phyloP scores from a whole-genome alignment of 1,140 invertebrate species.

The Drosophila nebulosa region DNA sequence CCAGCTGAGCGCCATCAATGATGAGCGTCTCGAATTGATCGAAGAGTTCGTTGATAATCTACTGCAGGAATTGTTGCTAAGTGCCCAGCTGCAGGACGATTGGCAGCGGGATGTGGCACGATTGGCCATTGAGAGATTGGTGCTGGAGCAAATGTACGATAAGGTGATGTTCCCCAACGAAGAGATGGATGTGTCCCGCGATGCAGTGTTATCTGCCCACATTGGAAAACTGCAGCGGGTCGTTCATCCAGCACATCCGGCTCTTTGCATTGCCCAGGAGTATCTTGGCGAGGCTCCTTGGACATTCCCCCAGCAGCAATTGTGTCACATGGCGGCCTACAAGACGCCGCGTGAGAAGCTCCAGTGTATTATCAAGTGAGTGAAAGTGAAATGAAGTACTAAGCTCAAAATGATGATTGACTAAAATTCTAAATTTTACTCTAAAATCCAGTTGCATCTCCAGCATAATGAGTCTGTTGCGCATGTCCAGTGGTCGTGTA shows the following conservation, averaged over 20 bases:
- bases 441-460: slow-evolving; percentile 90
- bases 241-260: slow-evolving; percentile 91
- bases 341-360: slow-evolving; percentile 97
- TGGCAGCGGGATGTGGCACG: slow-evolving; percentile 87
- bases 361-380: slow-evolving; percentile 83
- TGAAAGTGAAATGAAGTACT: neutral
- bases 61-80: slow-evolving; percentile 63
- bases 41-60: slow-evolving; percentile 84
- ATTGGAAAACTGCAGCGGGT: slow-evolving; percentile 91
- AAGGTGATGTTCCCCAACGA: slow-evolving; percentile 98
- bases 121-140: slow-evolving; percentile 89
- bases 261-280: slow-evolving; percentile 90
- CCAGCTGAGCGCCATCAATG: slow-evolving; percentile 85
- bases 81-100: slow-evolving; percentile 82
- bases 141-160: slow-evolving; percentile 94
- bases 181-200: slow-evolving; percentile 95
- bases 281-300: slow-evolving; percentile 96
- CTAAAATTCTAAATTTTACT: neutral
- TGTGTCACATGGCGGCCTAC: slow-evolving; percentile 95
- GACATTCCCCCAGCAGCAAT: slow-evolving; percentile 97
- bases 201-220: slow-evolving; percentile 94
- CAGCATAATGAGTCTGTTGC: slow-evolving; percentile 96
- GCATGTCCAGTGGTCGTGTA: slow-evolving; percentile 89
- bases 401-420: neutral
- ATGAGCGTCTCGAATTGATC: slow-evolving; percentile 90